These are phyloP conservation scores for Crambe crambe DNA, from an alignment of 37 sponge, comb jelly and placozoan genomes.

Conservation along the genomic window DNA sequence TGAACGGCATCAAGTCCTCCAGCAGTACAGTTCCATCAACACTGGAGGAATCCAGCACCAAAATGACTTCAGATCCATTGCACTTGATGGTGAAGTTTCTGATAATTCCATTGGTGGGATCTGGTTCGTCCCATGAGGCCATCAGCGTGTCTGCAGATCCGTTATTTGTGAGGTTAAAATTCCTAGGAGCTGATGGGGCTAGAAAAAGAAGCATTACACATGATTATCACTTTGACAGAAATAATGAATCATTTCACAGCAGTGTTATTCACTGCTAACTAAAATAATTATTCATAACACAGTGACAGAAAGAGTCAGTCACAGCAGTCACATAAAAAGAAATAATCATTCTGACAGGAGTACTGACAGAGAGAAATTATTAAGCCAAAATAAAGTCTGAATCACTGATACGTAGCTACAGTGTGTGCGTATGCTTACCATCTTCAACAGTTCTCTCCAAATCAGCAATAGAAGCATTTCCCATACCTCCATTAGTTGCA, in stretches of 20 bases:
- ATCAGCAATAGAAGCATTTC: constrained; percentile 17
- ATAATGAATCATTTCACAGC: too few relatives aligned
- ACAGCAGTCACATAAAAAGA: too few relatives aligned
- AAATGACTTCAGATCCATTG: neutral
- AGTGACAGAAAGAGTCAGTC: too few relatives aligned
- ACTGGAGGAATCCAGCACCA: neutral
- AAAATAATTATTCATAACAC: too few relatives aligned
- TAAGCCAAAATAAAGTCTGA: too few relatives aligned
- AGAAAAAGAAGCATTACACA: constrained; percentile 2
- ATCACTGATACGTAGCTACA: too few relatives aligned
- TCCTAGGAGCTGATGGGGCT: constrained; percentile 1
- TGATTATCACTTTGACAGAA: too few relatives aligned
- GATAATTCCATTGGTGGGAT: constrained; percentile 36
- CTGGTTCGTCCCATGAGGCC: constrained; percentile 32
- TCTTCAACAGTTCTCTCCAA: constrained; percentile 27
- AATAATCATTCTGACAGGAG: too few relatives aligned
- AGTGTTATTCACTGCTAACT: too few relatives aligned
- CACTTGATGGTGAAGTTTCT: constrained; percentile 26
- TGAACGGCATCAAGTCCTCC: constrained; percentile 45
- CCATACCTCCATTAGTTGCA: constrained; percentile 49
- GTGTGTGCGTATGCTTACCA: too few relatives aligned
- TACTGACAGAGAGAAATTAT: too few relatives aligned
- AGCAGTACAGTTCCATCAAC: neutral
- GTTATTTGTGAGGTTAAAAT: neutral
- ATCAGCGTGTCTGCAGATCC: neutral